A percentile compares a stretch with the other conserved stretches of the same genome.
Evolutionary conservation across 2,888 invertebrate genomes (phyloP).

Genomic region (Nomada hirtipes): DNA sequence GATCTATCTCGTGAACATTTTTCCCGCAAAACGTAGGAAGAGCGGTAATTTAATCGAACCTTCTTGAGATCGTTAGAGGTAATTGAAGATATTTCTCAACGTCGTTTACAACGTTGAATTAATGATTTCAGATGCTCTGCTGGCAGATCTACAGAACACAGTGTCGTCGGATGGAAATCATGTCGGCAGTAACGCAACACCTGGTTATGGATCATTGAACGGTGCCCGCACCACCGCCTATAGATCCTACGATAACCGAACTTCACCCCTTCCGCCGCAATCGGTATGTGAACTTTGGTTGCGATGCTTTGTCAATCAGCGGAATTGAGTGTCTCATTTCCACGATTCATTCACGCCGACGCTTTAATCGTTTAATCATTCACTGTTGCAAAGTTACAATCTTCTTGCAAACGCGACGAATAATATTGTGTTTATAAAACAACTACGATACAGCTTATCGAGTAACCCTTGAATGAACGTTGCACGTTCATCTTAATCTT

Average conservation of each 20-base stretch:
- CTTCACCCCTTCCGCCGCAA: conserved; percentile 85
- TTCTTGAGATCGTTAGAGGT: neutral
- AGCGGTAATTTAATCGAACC: conserved; percentile 4
- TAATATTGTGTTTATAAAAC: neutral
- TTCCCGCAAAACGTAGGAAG: neutral
- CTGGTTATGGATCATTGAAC: conserved; percentile 93
- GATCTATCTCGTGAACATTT: neutral
- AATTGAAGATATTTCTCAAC: neutral
- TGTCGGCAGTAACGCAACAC: conserved; percentile 85
- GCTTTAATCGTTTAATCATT: neutral
- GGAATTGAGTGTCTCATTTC: neutral
- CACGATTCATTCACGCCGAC: neutral
- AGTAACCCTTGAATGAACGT: neutral
- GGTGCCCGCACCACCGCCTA: conserved; percentile 85
- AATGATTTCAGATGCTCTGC: conserved; percentile 93
- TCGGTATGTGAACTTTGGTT: conserved; percentile 85
- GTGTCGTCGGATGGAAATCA: conserved; percentile 88
- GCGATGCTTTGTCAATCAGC: neutral
- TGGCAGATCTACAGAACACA: conserved; percentile 98
- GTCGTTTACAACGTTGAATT: conserved; percentile 9
- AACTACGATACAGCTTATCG: neutral
- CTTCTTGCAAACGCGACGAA: too few species aligned
- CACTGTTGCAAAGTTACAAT: too few species aligned
- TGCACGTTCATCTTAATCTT: neutral
- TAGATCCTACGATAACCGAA: conserved; percentile 78